Conservation (phyloP, 2,888 invertebrate genomes). For the Ectemnius continuus region DNA sequence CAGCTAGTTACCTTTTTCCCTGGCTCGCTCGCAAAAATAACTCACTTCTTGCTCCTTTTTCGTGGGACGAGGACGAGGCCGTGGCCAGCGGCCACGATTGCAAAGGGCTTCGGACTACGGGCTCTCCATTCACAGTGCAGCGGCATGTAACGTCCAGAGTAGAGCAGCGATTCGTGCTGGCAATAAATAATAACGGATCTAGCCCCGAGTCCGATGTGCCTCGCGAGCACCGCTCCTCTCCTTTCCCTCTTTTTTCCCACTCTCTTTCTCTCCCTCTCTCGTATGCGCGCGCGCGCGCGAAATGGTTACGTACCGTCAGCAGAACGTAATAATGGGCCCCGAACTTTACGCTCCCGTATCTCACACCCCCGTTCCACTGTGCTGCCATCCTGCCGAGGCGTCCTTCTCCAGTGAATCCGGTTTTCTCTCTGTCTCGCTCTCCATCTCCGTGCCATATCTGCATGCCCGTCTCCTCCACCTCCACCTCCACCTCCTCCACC, state of each 20-base stretch:
- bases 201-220: constrained; percentile 31
- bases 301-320: constrained; percentile 48
- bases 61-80: background rate
- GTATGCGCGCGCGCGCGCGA: constrained; percentile 1
- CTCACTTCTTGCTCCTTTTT: background rate
- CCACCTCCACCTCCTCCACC: no score
- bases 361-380: constrained; percentile 37
- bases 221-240: constrained; percentile 36
- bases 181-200: constrained; percentile 54
- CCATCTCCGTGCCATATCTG: constrained; percentile 18
- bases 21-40: background rate
- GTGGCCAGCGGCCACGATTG: background rate
- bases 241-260: constrained; percentile 21
- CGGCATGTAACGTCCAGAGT: constrained; percentile 30
- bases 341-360: constrained; percentile 51
- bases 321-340: constrained; percentile 54
- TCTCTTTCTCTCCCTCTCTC: no score
- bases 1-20: background rate
- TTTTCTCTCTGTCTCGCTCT: constrained; percentile 18
- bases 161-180: constrained; percentile 33
- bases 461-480: constrained; percentile 16
- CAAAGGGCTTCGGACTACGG: constrained; percentile 7
- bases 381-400: background rate
- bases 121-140: constrained; percentile 26
- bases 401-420: background rate